Conservation (phyloP, 2,888 invertebrate species). For the Masnerella sp. region DNA sequence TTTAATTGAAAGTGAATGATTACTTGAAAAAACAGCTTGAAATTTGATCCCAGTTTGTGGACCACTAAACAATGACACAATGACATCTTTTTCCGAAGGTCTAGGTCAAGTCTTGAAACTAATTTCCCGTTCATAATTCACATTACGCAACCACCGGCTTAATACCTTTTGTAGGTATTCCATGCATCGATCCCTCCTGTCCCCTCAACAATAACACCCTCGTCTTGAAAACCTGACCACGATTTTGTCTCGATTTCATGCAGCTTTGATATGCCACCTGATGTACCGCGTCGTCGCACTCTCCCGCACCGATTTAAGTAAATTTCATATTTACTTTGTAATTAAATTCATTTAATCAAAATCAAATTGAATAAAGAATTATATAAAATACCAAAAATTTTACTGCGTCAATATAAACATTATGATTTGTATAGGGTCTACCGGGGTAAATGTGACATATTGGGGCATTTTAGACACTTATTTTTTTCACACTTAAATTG, state of each 20-base stretch:
- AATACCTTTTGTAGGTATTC: conserved; percentile 30
- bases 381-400: too few relatives aligned
- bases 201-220: not conserved
- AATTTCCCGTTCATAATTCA: conserved; percentile 18
- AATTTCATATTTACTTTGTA: too few relatives aligned
- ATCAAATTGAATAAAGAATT: too few relatives aligned
- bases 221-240: not conserved
- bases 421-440: too few relatives aligned
- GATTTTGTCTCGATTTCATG: conserved; percentile 14
- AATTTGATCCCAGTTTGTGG: not conserved
- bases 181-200: conserved; percentile 10
- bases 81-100: conserved; percentile 23
- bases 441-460: too few relatives aligned
- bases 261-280: conserved; percentile 19
- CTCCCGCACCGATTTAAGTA: conserved; percentile 28
- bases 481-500: too few relatives aligned
- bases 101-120: conserved; percentile 27
- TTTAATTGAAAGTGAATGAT: too few relatives aligned
- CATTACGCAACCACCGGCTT: conserved; percentile 18
- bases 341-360: too few relatives aligned
- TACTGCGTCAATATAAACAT: too few relatives aligned
- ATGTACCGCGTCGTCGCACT: conserved; percentile 5
- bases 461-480: too few relatives aligned
- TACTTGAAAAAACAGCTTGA: not conserved
- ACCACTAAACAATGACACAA: conserved; percentile 5